These are phyloP conservation scores for Aptenodytes forsteri DNA, from an alignment of 2,113 vertebrate species.

Conservation along the genomic window DNA sequence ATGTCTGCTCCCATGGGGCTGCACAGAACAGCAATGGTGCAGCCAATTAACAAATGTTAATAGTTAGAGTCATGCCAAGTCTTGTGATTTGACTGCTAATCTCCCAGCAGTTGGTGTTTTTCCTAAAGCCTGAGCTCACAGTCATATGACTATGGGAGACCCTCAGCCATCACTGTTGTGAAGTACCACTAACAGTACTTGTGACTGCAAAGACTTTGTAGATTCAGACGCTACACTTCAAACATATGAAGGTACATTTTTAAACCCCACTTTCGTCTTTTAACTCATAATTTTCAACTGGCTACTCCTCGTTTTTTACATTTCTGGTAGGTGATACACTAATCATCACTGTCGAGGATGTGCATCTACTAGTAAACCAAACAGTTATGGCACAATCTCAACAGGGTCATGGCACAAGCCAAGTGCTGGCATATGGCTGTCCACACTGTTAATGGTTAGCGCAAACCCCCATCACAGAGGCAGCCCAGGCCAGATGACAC, in stretches of 20 bases:
- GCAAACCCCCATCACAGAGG: background rate
- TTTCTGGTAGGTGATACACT: background rate
- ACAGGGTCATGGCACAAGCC: background rate
- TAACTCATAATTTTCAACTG: background rate
- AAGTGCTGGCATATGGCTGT: background rate
- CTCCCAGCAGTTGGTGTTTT: background rate
- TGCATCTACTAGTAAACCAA: background rate
- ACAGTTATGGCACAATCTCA: background rate
- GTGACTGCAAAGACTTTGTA: background rate
- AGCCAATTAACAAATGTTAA: background rate
- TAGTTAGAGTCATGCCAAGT: background rate
- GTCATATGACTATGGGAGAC: constrained; percentile 5
- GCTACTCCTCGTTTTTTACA: background rate
- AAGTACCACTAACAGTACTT: background rate
- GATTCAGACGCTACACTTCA: background rate
- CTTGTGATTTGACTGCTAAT: constrained; percentile 49
- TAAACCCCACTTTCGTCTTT: background rate
- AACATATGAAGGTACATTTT: background rate
- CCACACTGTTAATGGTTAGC: background rate
- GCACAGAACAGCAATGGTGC: background rate
- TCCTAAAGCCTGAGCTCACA: background rate
- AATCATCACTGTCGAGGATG: background rate
- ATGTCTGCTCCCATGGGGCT: fast-evolving
- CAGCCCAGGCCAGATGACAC: background rate
- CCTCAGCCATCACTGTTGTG: background rate